Evolutionary conservation across 2,888 invertebrate genomes (phyloP).

Genomic region (Lutraria lutraria): DNA sequence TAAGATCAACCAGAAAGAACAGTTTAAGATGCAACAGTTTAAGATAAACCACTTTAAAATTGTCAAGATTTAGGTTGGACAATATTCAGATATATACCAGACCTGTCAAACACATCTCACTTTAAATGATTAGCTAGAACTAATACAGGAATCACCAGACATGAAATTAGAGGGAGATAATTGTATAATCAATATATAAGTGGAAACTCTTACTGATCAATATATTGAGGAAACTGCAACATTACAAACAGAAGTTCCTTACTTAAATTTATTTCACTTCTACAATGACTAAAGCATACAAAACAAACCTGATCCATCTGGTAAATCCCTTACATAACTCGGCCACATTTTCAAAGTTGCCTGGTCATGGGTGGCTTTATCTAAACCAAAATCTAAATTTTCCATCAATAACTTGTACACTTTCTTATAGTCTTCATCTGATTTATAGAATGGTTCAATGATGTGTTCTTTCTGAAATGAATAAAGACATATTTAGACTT

Average conservation of each 20-base stretch:
- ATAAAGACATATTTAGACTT: too few relatives aligned
- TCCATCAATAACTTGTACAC: slow-evolving; percentile 92
- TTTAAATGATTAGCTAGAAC: background rate
- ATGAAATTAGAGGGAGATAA: background rate
- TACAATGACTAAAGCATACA: background rate
- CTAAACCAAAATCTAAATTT: slow-evolving; percentile 93
- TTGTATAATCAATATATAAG: background rate
- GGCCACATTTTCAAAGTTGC: slow-evolving; percentile 96
- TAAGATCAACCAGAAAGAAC: too few relatives aligned
- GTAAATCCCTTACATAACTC: slow-evolving; percentile 97
- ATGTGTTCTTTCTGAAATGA: slow-evolving; percentile 91
- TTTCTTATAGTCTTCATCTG: slow-evolving; percentile 92
- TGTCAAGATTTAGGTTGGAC: too few relatives aligned
- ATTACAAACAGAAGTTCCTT: background rate
- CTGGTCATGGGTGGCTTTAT: slow-evolving; percentile 91
- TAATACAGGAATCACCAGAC: background rate
- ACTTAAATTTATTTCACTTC: background rate
- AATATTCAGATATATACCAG: too few relatives aligned
- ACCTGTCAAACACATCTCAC: background rate
- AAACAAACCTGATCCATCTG: slow-evolving; percentile 92
- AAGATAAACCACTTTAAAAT: too few relatives aligned
- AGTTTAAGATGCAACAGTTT: too few relatives aligned
- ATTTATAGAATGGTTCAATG: slow-evolving; percentile 93
- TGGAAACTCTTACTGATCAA: background rate
- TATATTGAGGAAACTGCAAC: background rate